phyloP scores from a whole-genome alignment of 1,140 invertebrate species.

The Eufriesea mexicana region DNA sequence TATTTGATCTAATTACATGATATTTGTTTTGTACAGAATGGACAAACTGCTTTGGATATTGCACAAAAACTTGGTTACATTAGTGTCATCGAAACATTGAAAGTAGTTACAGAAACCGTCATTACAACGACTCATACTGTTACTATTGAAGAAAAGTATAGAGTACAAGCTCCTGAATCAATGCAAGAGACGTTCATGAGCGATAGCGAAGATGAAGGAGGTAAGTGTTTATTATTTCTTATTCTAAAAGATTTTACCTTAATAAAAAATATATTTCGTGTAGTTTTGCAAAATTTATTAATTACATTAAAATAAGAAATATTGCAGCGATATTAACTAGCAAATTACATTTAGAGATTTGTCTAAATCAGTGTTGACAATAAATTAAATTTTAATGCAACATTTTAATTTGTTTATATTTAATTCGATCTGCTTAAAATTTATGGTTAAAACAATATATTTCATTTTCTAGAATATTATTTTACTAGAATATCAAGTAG shows the following conservation, averaged over 20 bases:
- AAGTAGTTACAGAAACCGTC: conserved; percentile 96
- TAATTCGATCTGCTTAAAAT: background rate
- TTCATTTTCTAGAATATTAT: background rate
- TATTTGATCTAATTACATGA: background rate
- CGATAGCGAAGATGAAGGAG: conserved; percentile 99
- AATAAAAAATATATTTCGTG: background rate
- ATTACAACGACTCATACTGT: conserved; percentile 88
- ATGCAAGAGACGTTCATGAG: conserved; percentile 99
- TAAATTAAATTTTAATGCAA: background rate
- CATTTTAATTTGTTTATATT: conserved; percentile 8
- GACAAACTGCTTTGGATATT: conserved; percentile 97
- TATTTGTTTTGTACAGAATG: conserved; percentile 87
- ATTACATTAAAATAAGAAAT: background rate
- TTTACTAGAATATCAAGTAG: conserved; percentile 13
- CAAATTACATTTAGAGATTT: background rate
- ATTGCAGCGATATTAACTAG: background rate
- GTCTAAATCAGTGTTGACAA: background rate
- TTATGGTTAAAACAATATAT: background rate
- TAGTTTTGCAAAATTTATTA: background rate
- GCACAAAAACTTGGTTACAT: conserved; percentile 98
- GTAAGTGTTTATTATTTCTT: conserved; percentile 82
- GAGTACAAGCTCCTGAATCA: conserved; percentile 97
- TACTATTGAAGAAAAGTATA: conserved; percentile 95
- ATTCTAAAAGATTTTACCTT: background rate
- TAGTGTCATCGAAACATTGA: conserved; percentile 97